Evolutionary conservation across 2,888 invertebrate genomes (phyloP), one percentile per base, ranked within the genome.

Genomic region (Meghimatium bilineatum): DNA sequence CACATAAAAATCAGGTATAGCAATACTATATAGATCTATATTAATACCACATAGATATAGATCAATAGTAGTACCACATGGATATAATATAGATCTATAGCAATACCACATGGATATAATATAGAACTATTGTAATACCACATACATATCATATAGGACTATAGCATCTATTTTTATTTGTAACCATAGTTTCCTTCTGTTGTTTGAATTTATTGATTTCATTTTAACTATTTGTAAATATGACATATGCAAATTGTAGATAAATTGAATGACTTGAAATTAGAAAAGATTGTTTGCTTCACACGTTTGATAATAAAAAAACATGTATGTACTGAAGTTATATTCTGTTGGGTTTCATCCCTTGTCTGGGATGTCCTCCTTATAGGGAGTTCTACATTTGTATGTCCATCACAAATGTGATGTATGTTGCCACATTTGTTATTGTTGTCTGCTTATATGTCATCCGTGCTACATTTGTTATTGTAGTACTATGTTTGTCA

Each of bases 221-320:
- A 49, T 12, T 17, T 12, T 12, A 56, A 56, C 17, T 23, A 56
- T 23, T 2, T 56, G 56, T 56, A 56, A 56, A 56, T 56, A 17
- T 14, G 20, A 23, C 20, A 56, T 56, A 56, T 56, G 56, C 56
- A 56, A 56, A 56, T 49, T 49, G 8, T 49, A 49, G 49, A 12
- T 49, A 49, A 79, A 67, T 29, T 79, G 67, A 66, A 79, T 29
- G 69, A 44, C 69, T 69, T 80, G 49, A 69, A 80, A 32, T n/a
- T 52, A 80, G 69, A 80, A 80, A 69, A 44, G 52, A 32, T 71
- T 80, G 69, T 69, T 80, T n/a, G n/a, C 52, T 69, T 69, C 80
- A 69, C 69, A 80, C 52, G 52, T 80, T 80, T 80, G 69, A 80
- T 80, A 80, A 80, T 80, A 80, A 80, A 80, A 56, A 23, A 20